Base-by-base conservation (phyloP, 2,888 invertebrate species). In the Chymomyza fuscimana region DNA sequence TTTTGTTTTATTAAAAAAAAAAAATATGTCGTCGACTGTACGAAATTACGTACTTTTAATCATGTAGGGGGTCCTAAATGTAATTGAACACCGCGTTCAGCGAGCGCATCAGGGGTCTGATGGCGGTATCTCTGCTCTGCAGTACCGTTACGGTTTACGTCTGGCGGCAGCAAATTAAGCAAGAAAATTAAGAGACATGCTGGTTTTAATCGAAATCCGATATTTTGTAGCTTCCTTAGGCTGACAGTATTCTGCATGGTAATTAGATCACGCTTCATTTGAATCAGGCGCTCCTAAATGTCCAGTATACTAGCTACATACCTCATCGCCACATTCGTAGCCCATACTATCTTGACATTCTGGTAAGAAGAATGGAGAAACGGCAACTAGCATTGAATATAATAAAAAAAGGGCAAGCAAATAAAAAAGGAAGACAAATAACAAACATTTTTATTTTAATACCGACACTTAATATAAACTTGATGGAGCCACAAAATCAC, bases 361-460 rank as follows among this genome's bases (percentile, higher is more conserved):
- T 29, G 29, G 86, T 81, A 74, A 86, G 74, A 76, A 76, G 80
- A 80, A 75, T 68, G 51, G 56, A 64, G 68, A 64, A 32, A 40
- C 63, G 4, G 40, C 40, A 46, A 46, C 12, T 46, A 46, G 40
- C 40, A 46, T 12, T 46, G 22, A n/a, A 54, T 54, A 22, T 10
- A 54, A 54, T 16, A 54, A 54, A 54, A 16, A n/a, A 69, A 63
- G 63, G 67, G 71, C 70, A 69, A 85, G 70, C 73, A 85, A 86
- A 86, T 81, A 85, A 87, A 86, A 46, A 82, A 76, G 69, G 74
- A 88, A 84, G 86, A 84, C 84, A 84, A 84, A 85, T 85, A 87
- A 88, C 87, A 85, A 88, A 78, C 75, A 88, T 87, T 85, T 85
- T 86, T 87, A 88, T 85, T 88, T 87, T 88, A 85, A 88, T 85